Base-by-base conservation (phyloP, 2,888 invertebrate species). In the Agrochola macilenta region DNA sequence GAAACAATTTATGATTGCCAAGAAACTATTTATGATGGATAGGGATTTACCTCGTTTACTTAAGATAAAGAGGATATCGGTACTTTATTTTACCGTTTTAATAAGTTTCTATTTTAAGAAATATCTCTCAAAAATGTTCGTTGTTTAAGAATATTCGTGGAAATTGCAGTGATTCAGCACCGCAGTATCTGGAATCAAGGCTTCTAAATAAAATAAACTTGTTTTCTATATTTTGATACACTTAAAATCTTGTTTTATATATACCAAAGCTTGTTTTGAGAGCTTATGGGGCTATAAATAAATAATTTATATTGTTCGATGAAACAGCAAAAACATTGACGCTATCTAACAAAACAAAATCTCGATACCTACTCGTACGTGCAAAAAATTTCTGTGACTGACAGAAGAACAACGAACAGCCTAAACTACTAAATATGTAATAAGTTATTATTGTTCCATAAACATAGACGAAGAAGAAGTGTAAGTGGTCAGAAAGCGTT, bases 31-130 rank as follows among this genome's bases (percentile, higher is more conserved):
- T 79, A 49, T 17, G 8, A 61, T 35, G 35, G n/a, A 9, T n/a
- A 12, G 30, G 9, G n/a, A 77, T 43, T 75, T 75, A 76, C 39
- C 58, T 30, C 60, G 12, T 52, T n/a, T 61, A 39, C 4, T n/a
- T 26, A 43, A 54, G n/a, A n/a, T 68, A 0, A 39, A 11, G 80
- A 80, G 57, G 49, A 72, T 80, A 69, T 49, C 9, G 26, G 9
- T 54, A 46, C 23, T 76, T 69, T 23, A 69, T 69, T 79, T 66
- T 35, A 66, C 43, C 9, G 30, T 7, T 57, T 52, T 17, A 35
- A 2, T 43, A 43, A 12, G 43, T 43, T 43, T 52, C 17, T 30
- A 12, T 3, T 9, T 7, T 7, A 17, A 54, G 8, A 43, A 26
- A 23, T 26, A 39, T 73, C 0, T 54, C 17, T 1, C 0, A 23